Evolutionary conservation across 2,113 vertebrate species (phyloP).

Genomic region (Cinclus cinclus): DNA sequence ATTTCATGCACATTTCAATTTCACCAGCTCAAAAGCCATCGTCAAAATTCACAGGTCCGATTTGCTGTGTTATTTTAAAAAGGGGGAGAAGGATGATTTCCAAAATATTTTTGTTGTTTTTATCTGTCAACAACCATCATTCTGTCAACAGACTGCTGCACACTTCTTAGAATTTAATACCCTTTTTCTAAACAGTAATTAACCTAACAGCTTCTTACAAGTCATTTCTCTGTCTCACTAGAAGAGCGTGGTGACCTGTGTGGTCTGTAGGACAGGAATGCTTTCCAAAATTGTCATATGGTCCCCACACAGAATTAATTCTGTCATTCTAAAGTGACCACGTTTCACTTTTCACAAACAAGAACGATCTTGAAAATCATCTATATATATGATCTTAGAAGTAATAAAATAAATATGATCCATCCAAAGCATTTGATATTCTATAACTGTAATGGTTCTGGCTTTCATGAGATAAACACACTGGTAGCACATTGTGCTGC

Average conservation of each 20-base stretch:
- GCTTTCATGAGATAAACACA: constrained; percentile 12
- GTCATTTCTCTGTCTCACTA: constrained; percentile 31
- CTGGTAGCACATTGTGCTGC: not conserved
- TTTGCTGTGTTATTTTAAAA: not conserved
- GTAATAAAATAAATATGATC: not conserved
- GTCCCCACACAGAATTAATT: not conserved
- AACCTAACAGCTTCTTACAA: constrained; percentile 65
- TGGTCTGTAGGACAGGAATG: not conserved
- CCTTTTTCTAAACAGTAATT: constrained; percentile 57
- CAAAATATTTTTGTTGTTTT: constrained; percentile 54
- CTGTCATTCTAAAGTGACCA: not conserved
- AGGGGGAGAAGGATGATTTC: not conserved
- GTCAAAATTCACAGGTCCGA: not conserved
- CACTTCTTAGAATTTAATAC: constrained; percentile 43
- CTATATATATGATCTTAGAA: not conserved
- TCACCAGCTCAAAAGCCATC: not conserved
- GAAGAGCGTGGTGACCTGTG: constrained; percentile 1
- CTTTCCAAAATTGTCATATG: constrained; percentile 21
- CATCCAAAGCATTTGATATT: not conserved
- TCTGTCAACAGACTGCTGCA: constrained; percentile 26
- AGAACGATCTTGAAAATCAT: not conserved
- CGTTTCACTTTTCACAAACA: not conserved
- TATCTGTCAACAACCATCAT: not conserved
- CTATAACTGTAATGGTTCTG: not conserved
- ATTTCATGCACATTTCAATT: not conserved